phyloP scores from a whole-genome alignment of 1,140 invertebrate species.

The Wiebesia pumilae region DNA sequence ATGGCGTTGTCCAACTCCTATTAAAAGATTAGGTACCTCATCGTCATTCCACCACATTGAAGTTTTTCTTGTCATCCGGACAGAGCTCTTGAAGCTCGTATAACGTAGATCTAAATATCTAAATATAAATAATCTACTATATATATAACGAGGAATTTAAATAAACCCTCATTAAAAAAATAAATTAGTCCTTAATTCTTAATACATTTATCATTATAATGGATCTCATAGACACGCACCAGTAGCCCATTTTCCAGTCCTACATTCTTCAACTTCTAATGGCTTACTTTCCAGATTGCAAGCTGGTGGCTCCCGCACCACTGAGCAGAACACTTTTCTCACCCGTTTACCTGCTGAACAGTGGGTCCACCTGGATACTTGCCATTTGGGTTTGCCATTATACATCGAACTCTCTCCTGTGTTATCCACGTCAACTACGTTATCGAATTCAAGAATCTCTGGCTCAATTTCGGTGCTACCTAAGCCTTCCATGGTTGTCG shows the following conservation, averaged over 20 bases:
- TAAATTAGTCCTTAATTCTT: too few relatives aligned
- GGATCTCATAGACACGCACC: slow-evolving; percentile 51
- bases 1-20: too few relatives aligned
- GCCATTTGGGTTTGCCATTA: slow-evolving; percentile 67
- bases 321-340: slow-evolving; percentile 63
- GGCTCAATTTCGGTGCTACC: slow-evolving; percentile 62
- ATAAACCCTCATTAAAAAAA: too few relatives aligned
- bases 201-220: not conserved
- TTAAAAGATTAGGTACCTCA: too few relatives aligned
- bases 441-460: slow-evolving; percentile 69
- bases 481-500: slow-evolving; percentile 5
- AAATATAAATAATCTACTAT: too few relatives aligned
- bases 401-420: slow-evolving; percentile 61
- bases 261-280: slow-evolving; percentile 58
- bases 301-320: slow-evolving; percentile 50
- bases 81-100: too few relatives aligned
- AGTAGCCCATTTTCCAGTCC: slow-evolving; percentile 64
- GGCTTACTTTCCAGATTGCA: slow-evolving; percentile 63
- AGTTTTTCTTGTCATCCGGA: too few relatives aligned
- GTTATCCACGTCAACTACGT: slow-evolving; percentile 64
- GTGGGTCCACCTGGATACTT: slow-evolving; percentile 65
- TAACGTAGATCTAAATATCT: too few relatives aligned
- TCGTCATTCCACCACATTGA: too few relatives aligned
- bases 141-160: too few relatives aligned
- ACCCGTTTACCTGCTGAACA: slow-evolving; percentile 62